phyloP scores from a whole-genome alignment of 2,888 invertebrate genomes.

The Ecdyonurus torrentis region DNA sequence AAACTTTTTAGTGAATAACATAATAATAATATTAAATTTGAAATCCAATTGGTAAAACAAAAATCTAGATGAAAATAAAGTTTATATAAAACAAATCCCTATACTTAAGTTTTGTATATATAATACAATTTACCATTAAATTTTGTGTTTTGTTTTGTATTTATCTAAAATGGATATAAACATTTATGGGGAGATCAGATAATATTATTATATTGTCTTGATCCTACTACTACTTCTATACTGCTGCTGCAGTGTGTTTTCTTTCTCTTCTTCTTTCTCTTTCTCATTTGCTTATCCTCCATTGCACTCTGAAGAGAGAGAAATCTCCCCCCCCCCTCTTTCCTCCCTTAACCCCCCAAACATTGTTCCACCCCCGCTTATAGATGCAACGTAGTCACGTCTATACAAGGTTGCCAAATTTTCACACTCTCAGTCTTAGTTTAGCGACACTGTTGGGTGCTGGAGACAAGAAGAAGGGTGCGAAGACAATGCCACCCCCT shows the following conservation, averaged over 20 bases:
- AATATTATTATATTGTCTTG: slow-evolving; percentile 4
- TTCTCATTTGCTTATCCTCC: slow-evolving; percentile 2
- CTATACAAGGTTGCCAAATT: background rate
- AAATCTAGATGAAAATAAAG: no score
- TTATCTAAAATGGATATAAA: no score
- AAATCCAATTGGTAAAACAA: no score
- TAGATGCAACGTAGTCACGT: background rate
- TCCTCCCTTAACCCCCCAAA: background rate
- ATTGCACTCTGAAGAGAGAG: background rate
- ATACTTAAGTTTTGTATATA: no score
- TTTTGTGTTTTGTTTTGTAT: no score
- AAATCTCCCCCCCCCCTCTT: slow-evolving; percentile 1
- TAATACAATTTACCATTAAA: no score
- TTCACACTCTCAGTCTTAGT: background rate
- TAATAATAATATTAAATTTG: no score
- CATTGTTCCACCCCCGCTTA: background rate
- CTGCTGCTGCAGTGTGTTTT: background rate
- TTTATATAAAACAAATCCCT: no score
- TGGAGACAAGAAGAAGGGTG: background rate
- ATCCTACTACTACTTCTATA: background rate
- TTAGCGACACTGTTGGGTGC: background rate
- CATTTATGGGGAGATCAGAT: background rate
- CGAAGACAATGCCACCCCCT: slow-evolving; percentile 1
- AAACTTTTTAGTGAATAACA: no score
- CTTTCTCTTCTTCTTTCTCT: no score